phyloP scores from a whole-genome alignment of 2,888 invertebrate species.

The Erannis defoliaria region DNA sequence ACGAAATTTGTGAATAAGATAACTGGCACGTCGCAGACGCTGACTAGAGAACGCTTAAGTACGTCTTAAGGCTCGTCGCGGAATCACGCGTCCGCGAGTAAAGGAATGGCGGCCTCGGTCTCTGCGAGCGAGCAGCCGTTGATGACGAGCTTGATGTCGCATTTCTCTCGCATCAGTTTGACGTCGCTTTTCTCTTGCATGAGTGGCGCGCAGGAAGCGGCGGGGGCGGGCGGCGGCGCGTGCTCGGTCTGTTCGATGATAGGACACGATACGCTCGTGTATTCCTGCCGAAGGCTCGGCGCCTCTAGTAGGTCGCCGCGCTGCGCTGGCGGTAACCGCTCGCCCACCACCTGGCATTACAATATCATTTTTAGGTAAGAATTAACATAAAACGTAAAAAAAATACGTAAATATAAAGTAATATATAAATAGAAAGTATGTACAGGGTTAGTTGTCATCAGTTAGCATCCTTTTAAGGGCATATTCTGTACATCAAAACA shows the following conservation, averaged over 20 bases:
- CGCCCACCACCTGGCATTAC: slow-evolving; percentile 82
- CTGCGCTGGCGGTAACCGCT: slow-evolving; percentile 83
- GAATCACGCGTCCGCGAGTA: slow-evolving; percentile 71
- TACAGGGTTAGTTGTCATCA: no score
- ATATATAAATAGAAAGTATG: no score
- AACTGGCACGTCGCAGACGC: slow-evolving; percentile 9
- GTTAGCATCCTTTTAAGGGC: no score
- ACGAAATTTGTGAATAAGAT: slow-evolving; percentile 8
- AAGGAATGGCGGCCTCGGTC: slow-evolving; percentile 71
- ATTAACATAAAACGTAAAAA: neutral
- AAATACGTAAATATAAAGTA: no score
- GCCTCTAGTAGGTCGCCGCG: slow-evolving; percentile 81
- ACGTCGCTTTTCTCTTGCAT: slow-evolving; percentile 41
- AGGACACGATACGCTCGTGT: slow-evolving; percentile 90
- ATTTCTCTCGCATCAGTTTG: slow-evolving; percentile 57
- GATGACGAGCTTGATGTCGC: slow-evolving; percentile 76
- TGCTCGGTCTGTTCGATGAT: slow-evolving; percentile 87
- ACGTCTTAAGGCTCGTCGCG: neutral
- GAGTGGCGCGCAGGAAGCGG: slow-evolving; percentile 44
- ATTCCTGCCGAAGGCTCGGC: slow-evolving; percentile 78
- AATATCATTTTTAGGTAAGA: neutral
- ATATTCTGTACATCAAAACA: no score
- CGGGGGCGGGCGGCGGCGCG: slow-evolving; percentile 36
- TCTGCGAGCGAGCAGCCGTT: slow-evolving; percentile 71
- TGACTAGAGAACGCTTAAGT: slow-evolving; percentile 28